Evolutionary conservation across 2,113 vertebrate species (phyloP).

Genomic region (Pluvianellus socialis): DNA sequence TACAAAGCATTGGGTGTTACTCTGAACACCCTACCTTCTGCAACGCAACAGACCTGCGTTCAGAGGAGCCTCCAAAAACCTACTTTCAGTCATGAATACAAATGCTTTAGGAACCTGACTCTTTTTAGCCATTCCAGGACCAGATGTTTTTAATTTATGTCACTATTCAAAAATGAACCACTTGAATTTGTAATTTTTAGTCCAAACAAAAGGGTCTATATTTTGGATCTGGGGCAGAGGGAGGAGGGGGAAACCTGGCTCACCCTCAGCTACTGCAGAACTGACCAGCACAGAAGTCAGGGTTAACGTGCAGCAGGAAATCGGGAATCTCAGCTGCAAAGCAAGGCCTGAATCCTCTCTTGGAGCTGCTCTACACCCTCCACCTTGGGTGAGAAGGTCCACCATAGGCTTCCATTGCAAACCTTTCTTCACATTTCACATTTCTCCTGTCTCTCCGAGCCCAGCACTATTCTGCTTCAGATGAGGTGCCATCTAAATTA

Average conservation of each 20-base stretch:
- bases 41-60: background rate
- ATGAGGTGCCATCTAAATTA: background rate
- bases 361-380: background rate
- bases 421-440: background rate
- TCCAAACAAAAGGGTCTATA: slow-evolving; percentile 5
- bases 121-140: background rate
- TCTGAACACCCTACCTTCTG: background rate
- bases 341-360: background rate
- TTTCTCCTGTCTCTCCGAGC: background rate
- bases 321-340: background rate
- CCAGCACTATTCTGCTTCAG: background rate
- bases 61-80: background rate
- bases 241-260: background rate
- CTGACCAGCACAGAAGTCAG: background rate
- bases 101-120: background rate
- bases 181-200: slow-evolving; percentile 17
- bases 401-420: background rate
- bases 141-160: slow-evolving; percentile 26
- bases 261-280: background rate
- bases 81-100: background rate
- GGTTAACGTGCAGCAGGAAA: background rate
- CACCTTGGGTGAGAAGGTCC: background rate
- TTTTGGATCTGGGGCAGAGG: background rate
- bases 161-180: background rate
- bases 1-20: background rate